A percentile compares a stretch with the other conserved stretches of the same genome.
These are phyloP conservation scores for Notothenia rossii DNA, from an alignment of 2,113 vertebrate genomes.

Conservation along the genomic window DNA sequence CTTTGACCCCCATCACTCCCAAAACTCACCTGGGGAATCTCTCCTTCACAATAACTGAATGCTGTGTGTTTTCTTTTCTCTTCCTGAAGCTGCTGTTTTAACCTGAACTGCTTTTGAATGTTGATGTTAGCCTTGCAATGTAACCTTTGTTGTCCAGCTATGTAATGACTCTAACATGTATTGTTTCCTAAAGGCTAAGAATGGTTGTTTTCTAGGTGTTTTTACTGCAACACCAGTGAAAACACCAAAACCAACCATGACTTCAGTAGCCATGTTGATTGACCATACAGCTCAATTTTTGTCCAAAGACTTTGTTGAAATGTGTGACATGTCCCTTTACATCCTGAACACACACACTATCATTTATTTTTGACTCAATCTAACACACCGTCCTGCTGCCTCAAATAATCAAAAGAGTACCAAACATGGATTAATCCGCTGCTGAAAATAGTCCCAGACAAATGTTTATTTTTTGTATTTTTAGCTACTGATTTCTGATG, in stretches of 20 bases:
- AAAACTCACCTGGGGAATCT: not conserved
- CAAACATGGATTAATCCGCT: not conserved
- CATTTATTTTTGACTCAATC: not conserved
- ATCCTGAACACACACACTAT: not conserved
- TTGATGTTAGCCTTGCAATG: not conserved
- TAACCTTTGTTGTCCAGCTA: not conserved
- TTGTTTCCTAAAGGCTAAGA: not conserved
- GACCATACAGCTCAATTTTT: not conserved
- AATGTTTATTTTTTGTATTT: too few relatives aligned
- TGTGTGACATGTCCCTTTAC: not conserved
- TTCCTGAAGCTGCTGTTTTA: not conserved
- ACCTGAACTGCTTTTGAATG: not conserved
- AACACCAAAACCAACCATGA: not conserved
- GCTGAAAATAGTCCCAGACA: conserved; percentile 12
- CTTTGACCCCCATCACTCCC: conserved; percentile 32
- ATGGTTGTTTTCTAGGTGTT: not conserved
- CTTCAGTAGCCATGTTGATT: too few relatives aligned
- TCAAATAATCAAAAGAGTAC: not conserved
- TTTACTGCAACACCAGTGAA: not conserved
- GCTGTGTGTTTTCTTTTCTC: conserved; percentile 4
- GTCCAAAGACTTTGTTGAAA: not conserved
- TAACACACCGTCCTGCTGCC: not conserved
- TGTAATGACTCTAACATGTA: not conserved
- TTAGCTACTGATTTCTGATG: not conserved
- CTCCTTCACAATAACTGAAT: conserved; percentile 16